These are phyloP conservation scores for Thaumatotibia leucotreta DNA, from an alignment of 1,140 invertebrate species.

Conservation along the genomic window DNA sequence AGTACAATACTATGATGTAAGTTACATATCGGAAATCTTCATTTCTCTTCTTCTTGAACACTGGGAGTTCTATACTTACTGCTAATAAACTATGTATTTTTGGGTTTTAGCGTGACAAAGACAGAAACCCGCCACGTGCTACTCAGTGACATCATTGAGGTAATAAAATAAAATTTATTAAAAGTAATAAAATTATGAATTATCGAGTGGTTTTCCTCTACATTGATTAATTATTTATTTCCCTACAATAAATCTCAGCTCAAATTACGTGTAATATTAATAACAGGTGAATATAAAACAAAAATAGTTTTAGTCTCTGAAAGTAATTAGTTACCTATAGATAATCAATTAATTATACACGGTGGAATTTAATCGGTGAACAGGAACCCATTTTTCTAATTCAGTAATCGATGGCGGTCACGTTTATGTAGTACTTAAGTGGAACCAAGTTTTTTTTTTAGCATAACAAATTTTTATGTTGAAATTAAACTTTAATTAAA, in stretches of 20 bases:
- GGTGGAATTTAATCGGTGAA: too few relatives aligned
- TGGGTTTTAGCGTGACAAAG: constrained; percentile 1
- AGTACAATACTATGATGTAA: background rate
- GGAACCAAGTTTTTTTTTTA: too few relatives aligned
- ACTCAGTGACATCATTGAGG: constrained; percentile 27
- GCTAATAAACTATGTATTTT: background rate
- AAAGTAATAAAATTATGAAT: constrained; percentile 31
- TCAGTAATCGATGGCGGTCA: too few relatives aligned
- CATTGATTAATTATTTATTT: constrained; percentile 5
- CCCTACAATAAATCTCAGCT: background rate
- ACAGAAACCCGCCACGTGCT: background rate
- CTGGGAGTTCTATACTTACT: background rate
- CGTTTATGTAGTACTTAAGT: too few relatives aligned
- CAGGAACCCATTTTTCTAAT: too few relatives aligned
- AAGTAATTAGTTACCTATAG: background rate
- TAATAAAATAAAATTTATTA: constrained; percentile 37
- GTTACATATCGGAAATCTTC: background rate
- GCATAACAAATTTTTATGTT: too few relatives aligned
- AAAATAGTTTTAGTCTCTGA: background rate
- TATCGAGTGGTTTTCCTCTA: constrained; percentile 37
- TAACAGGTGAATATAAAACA: too few relatives aligned
- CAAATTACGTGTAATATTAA: background rate
- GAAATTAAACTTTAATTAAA: too few relatives aligned
- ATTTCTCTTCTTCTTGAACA: background rate
- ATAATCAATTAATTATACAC: too few relatives aligned